These are phyloP conservation scores for Caenorhabditis drosophilae DNA, from an alignment of 2,888 invertebrate species.

Conservation along the genomic window DNA sequence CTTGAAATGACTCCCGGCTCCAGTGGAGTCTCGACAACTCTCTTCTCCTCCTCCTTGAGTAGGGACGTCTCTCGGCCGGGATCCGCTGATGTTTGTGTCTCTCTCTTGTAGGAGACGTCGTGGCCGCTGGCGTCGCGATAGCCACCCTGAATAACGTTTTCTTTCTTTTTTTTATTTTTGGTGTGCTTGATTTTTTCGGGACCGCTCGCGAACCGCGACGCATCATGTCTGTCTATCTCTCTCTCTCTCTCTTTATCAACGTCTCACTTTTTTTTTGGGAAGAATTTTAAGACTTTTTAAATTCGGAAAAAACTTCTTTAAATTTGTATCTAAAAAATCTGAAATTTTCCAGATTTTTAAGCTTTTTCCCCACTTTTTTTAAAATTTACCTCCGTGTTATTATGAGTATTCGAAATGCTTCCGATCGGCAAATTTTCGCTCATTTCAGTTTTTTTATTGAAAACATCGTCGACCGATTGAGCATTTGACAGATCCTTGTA, in stretches of 20 bases:
- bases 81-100: conserved; percentile 61
- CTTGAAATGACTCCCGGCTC: conserved; percentile 65
- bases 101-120: conserved; percentile 62
- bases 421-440: conserved; percentile 54
- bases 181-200: not conserved
- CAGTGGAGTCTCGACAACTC: conserved; percentile 61
- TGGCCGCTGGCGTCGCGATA: conserved; percentile 63
- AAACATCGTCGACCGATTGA: conserved; percentile 42
- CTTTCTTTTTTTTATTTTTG: not conserved
- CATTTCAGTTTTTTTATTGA: conserved; percentile 55
- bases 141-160: conserved; percentile 42
- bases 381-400: conserved; percentile 53
- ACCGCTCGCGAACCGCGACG: no score
- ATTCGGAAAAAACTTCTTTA: no score
- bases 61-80: conserved; percentile 60
- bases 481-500: conserved; percentile 43
- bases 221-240: no score
- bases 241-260: no score
- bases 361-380: no score
- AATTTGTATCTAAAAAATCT: no score
- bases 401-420: conserved; percentile 56
- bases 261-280: no score
- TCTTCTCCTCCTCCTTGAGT: conserved; percentile 62
- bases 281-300: no score
- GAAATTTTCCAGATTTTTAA: no score